A percentile compares a stretch with the other conserved stretches of the same genome.
phyloP scores from a whole-genome alignment of 2,113 vertebrate genomes.

The Forbesichthys papilliferus region DNA sequence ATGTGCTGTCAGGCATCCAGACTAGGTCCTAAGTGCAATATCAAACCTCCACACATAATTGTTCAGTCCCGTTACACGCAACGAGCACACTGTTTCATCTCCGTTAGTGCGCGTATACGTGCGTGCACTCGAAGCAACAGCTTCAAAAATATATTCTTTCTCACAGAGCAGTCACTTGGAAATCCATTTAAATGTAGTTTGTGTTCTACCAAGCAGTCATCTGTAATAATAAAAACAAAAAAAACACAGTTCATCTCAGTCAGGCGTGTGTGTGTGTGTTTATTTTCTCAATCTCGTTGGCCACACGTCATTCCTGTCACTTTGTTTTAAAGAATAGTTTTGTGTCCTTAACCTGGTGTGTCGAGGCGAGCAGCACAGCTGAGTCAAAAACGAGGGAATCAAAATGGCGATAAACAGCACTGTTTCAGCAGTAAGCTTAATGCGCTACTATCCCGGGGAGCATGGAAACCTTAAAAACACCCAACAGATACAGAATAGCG shows the following conservation, averaged over 20 bases:
- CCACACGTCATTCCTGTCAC: constrained; percentile 37
- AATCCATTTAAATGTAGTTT: constrained; percentile 49
- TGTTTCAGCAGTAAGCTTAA: constrained; percentile 57
- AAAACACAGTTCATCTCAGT: constrained; percentile 10
- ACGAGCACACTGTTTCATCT: too few species aligned
- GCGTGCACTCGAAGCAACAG: too few species aligned
- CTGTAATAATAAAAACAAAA: constrained; percentile 23
- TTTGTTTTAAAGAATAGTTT: constrained; percentile 49
- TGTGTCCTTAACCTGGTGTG: constrained; percentile 33
- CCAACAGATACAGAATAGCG: constrained; percentile 47
- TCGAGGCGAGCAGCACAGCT: constrained; percentile 23
- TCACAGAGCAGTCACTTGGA: constrained; percentile 60
- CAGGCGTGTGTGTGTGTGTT: constrained; percentile 31
- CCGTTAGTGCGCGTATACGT: too few species aligned
- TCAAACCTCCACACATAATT: too few species aligned
- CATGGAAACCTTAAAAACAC: constrained; percentile 51
- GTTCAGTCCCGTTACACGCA: too few species aligned
- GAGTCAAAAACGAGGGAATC: constrained; percentile 52
- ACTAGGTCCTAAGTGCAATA: too few species aligned
- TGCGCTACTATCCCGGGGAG: constrained; percentile 55
- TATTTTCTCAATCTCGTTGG: constrained; percentile 34
- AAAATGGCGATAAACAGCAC: constrained; percentile 45
- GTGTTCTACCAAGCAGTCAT: constrained; percentile 58
- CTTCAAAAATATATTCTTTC: too few species aligned
- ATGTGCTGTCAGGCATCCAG: too few species aligned